Evolutionary conservation across 2,113 vertebrate genomes (phyloP).

Genomic region (Rhynchomys soricoides): DNA sequence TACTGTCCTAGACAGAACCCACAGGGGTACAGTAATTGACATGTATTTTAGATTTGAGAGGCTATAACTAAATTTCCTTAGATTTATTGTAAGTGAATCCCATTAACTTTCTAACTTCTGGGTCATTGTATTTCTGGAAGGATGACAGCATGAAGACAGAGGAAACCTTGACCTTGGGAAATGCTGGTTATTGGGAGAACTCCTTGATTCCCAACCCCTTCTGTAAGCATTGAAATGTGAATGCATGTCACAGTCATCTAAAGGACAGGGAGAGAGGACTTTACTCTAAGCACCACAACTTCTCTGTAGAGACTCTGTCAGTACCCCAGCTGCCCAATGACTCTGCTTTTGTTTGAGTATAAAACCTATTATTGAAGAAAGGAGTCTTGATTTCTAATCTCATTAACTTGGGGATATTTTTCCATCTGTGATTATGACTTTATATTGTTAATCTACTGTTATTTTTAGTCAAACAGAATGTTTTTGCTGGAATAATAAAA

Average conservation of each 20-base stretch:
- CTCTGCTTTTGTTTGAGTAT: slow-evolving; percentile 40
- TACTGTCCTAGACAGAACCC: background rate
- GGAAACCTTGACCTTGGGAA: background rate
- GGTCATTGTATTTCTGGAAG: background rate
- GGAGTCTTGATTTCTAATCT: background rate
- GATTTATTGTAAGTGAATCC: slow-evolving; percentile 35
- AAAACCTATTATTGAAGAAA: slow-evolving; percentile 18
- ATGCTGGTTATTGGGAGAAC: background rate
- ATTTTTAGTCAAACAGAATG: slow-evolving; percentile 44
- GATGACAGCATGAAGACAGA: background rate
- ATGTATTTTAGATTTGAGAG: background rate
- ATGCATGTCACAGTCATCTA: background rate
- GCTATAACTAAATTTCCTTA: background rate
- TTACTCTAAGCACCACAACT: background rate
- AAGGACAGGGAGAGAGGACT: background rate
- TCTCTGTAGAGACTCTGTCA: background rate
- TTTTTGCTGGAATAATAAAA: slow-evolving; percentile 12
- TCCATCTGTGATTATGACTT: slow-evolving; percentile 11
- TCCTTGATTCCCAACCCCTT: background rate
- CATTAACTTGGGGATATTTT: background rate
- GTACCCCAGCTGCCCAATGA: background rate
- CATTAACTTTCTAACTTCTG: slow-evolving; percentile 20
- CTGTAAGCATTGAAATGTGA: background rate
- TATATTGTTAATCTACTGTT: slow-evolving; percentile 17
- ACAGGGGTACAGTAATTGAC: background rate